Base-by-base conservation (phyloP, 2,797 vertebrate species). In the Chloroceryle amazona region DNA sequence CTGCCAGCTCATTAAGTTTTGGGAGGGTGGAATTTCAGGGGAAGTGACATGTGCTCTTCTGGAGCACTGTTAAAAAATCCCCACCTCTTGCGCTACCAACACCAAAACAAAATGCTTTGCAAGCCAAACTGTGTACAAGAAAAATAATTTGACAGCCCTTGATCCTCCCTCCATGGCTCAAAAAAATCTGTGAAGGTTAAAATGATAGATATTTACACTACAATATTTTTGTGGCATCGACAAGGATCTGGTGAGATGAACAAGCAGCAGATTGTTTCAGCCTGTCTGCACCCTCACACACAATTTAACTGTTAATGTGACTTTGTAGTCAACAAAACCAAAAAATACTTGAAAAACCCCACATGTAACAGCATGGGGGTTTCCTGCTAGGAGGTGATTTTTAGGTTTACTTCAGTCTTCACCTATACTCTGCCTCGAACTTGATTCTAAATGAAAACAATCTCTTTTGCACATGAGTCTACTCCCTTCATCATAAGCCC, bases 31-130 rank as follows among this genome's bases (percentile, higher is more conserved):
- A 66, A 75, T 37, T 83, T 62, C 49, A 63, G 28, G 31, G 0
- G 1, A 35, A 37, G 10, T 0, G 3, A 65, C 44, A 28, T 2
- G 1, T 4, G 17, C 2, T 44, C 12, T 28, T 62, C 4, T 23
- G 18, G 57, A 11, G 26, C 42, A 17, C 54, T 7, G 6, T 13
- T 83, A 44, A 31, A 60, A 92, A 89, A 13, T 2, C 52, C 49
- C 49, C 14, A n/a, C 1, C 52, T n/a, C 63, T 54, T 29, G 41
- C 6, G 2, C 17, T 20, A 16, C 2, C 17, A 73, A 67, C 51
- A 71, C 31, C 42, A 67, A 72, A 90, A 57, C 0, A 5, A 63
- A 82, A 10, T 1, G 14, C 21, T 63, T 75, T 74, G 18, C n/a
- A 71, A 68, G 90, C 18, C 17, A 80, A 60, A 60, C 2, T 17